phyloP scores from a whole-genome alignment of 2,888 invertebrate species.

The Lapara coniferarum region DNA sequence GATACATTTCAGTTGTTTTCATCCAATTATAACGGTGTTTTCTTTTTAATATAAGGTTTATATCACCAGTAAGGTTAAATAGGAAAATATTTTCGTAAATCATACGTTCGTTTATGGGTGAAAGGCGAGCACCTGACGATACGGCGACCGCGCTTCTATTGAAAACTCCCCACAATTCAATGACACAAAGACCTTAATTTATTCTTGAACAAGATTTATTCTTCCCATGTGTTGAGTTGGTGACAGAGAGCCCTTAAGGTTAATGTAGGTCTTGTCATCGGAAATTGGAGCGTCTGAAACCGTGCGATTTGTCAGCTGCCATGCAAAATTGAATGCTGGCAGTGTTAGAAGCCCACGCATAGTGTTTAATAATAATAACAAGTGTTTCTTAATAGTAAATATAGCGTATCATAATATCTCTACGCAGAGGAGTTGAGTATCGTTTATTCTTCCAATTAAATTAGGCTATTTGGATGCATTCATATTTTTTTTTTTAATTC shows the following conservation, averaged over 20 bases:
- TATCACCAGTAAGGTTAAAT: neutral
- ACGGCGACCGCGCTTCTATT: slow-evolving; percentile 51
- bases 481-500: too few relatives aligned
- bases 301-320: slow-evolving; percentile 74
- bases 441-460: too few relatives aligned
- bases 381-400: neutral
- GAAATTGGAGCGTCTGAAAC: slow-evolving; percentile 72
- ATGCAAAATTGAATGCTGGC: slow-evolving; percentile 67
- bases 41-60: neutral
- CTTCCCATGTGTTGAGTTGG: slow-evolving; percentile 68
- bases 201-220: slow-evolving; percentile 79
- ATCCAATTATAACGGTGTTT: neutral
- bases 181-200: slow-evolving; percentile 79
- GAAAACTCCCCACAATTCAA: slow-evolving; percentile 63
- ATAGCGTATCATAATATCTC: slow-evolving; percentile 20
- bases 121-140: slow-evolving; percentile 52
- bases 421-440: too few relatives aligned
- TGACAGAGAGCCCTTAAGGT: slow-evolving; percentile 77
- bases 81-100: slow-evolving; percentile 55
- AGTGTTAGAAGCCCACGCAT: slow-evolving; percentile 41
- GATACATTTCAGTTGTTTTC: too few relatives aligned
- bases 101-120: slow-evolving; percentile 58
- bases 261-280: slow-evolving; percentile 79
- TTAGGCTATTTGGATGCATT: too few relatives aligned
- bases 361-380: slow-evolving; percentile 8